Base-by-base conservation (phyloP, 2,797 vertebrate species). In the Arnoldichthys spilopterus region DNA sequence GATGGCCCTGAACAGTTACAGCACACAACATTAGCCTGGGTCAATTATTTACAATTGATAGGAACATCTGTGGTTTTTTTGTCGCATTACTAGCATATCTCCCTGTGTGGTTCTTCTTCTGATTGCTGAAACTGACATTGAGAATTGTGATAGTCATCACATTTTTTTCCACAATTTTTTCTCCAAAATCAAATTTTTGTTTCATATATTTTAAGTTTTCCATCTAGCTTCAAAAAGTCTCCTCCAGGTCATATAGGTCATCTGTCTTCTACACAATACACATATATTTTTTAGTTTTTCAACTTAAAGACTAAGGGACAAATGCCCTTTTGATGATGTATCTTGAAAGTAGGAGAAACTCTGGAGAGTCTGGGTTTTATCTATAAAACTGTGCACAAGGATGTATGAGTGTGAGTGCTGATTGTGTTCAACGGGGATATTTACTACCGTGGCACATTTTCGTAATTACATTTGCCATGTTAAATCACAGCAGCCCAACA, bases 391-490 rank as follows among this genome's bases (percentile, higher is more conserved):
- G 6, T 13, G 4, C 16, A 7, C 20, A 63, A 37, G n/a, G 83
- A 87, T 77, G 77, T 79, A 82, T 78, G 56, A 81, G 83, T 82
- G 84, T 82, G 84, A 83, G 84, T 83, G 69, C 86, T 79, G 84
- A 83, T 89, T 85, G 76, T 83, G 84, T 90, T 82, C 87, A 85
- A 87, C 81, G 47, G 76, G 88, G 84, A 90, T 88, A 91, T 91
- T 89, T 87, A 91, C 88, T 77, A 40, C 77, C 84, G 88, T 87
- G 85, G 86, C 89, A 90, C 87, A 90, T 92, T 92, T 89, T 81
- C 78, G 83, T 89, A 89, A 93, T 91, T 91, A 88, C 82, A 89
- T 89, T 88, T 90, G 87, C 88, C 80, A 86, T 88, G 87, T 90
- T 91, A 83, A 87, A 85, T 90, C 87, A 86, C 58, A 82, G 79